Percentiles rank a stretch among this genome's conserved stretches.
These are phyloP conservation scores for Creontiades dilutus DNA, from an alignment of 2,888 invertebrate genomes.

Conservation along the genomic window DNA sequence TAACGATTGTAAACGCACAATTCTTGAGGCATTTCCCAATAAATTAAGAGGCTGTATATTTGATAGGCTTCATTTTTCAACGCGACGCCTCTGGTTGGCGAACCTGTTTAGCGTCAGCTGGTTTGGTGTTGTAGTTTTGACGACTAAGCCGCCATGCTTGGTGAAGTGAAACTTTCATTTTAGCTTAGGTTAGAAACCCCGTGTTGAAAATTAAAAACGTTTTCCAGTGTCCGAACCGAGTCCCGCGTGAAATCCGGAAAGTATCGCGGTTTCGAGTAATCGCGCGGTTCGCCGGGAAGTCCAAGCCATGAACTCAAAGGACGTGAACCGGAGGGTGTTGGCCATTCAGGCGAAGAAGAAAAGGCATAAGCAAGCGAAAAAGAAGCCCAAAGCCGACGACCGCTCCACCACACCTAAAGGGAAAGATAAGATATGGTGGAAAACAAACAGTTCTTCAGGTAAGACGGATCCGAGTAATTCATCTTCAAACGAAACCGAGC, in stretches of 20 bases:
- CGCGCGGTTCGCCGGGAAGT: slow-evolving; percentile 14
- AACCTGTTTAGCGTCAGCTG: slow-evolving; percentile 51
- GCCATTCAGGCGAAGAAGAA: slow-evolving; percentile 96
- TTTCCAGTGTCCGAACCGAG: slow-evolving; percentile 27
- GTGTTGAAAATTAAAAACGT: background rate
- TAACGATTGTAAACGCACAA: too few species aligned
- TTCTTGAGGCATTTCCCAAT: too few species aligned
- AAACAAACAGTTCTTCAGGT: slow-evolving; percentile 64
- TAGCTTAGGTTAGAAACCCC: slow-evolving; percentile 61
- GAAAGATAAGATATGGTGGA: slow-evolving; percentile 65
- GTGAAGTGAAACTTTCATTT: slow-evolving; percentile 59
- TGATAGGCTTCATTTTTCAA: background rate
- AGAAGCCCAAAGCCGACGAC: slow-evolving; percentile 80
- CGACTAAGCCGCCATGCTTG: slow-evolving; percentile 65
- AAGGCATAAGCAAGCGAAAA: slow-evolving; percentile 91
- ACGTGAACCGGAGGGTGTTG: slow-evolving; percentile 94
- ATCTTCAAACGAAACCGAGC: slow-evolving; percentile 87
- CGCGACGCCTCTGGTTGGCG: background rate
- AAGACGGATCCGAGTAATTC: slow-evolving; percentile 76
- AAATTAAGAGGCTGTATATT: too few species aligned
- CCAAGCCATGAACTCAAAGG: slow-evolving; percentile 80
- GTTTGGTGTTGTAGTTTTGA: slow-evolving; percentile 68
- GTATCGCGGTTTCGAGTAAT: background rate
- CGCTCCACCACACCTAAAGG: slow-evolving; percentile 75
- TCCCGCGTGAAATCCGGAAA: background rate